Evolutionary conservation across 2,797 vertebrate species (phyloP), one percentile per base, ranked within the genome.

Genomic region (Channallabes apus): DNA sequence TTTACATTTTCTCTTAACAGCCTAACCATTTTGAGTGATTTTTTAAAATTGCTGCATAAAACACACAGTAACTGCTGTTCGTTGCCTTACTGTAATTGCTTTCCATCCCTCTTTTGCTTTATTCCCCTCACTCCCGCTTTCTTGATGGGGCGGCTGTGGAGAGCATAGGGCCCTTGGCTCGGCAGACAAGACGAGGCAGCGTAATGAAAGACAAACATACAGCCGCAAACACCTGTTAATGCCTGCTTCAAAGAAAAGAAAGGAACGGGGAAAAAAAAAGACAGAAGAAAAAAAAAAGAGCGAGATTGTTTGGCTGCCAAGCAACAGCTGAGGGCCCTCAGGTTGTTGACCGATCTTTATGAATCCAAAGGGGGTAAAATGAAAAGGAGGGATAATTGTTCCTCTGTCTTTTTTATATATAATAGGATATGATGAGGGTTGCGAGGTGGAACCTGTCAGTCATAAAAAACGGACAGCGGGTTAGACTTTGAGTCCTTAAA

Each of bases 341-440:
- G 95, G 94, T 94, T 94, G 94, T 96, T 95, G 95, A 95, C 94
- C 95, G 94, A 95, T 95, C 94, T 95, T 95, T 95, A 94, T 94
- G 94, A 94, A 94, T 95, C 93, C 92, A 94, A 94, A 93, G 84
- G 75, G 93, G 92, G 88, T 32, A 88, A 88, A 85, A 88, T 89
- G 81, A 94, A 94, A 94, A 95, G 93, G 94, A 94, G 93, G 92
- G 91, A 94, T 93, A 93, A 93, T 94, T 94, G 94, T 96, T 94
- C 92, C 93, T 91, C 88, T 91, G 91, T 93, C 78, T 80, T 80
- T 95, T 94, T 93, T 76, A n/a, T 92, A 94, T 92, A 92, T 93
- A 92, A 93, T 94, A 92, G 92, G 93, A 90, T 88, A 89, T 93
- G 93, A 95, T 95, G 94, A 94, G 94, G 92, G 92, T 87, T 91